Evolutionary conservation across 2,888 invertebrate species (phyloP).

Genomic region (Tortricodes alternella): DNA sequence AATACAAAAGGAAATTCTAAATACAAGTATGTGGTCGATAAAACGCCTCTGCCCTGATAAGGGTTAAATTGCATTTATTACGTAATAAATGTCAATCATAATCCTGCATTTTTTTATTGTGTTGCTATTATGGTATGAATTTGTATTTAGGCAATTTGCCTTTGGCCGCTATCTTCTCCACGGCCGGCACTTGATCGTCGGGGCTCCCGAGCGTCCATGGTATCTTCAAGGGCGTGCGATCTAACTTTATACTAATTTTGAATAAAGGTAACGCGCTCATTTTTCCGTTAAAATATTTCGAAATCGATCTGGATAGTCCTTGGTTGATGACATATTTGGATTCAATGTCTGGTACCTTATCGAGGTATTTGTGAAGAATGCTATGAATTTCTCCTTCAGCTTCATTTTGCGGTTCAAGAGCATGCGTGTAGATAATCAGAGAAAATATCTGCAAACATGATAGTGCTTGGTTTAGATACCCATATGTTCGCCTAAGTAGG

Average conservation of each 20-base stretch:
- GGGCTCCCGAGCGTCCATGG: conserved; percentile 57
- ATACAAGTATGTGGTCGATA: too few species aligned
- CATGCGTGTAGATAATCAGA: conserved; percentile 36
- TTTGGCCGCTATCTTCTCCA: not conserved
- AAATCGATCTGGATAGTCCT: conserved; percentile 55
- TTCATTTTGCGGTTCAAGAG: conserved; percentile 41
- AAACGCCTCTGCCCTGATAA: too few species aligned
- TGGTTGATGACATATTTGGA: conserved; percentile 61
- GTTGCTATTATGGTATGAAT: too few species aligned
- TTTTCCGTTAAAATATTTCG: conserved; percentile 57
- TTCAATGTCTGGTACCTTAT: conserved; percentile 56
- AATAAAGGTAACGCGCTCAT: conserved; percentile 64
- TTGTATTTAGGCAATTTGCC: too few species aligned
- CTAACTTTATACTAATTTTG: conserved; percentile 62
- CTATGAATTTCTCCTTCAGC: conserved; percentile 47
- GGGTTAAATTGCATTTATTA: too few species aligned
- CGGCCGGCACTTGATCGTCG: conserved; percentile 25
- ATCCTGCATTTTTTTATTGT: too few species aligned
- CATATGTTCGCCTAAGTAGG: too few species aligned
- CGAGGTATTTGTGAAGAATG: conserved; percentile 52
- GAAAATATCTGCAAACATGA: conserved; percentile 37
- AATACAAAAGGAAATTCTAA: too few species aligned
- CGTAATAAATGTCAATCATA: too few species aligned
- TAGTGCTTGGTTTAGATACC: too few species aligned
- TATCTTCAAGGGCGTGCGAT: conserved; percentile 64